phyloP scores from a whole-genome alignment of 2,113 vertebrate genomes.

The Eublepharis macularius region DNA sequence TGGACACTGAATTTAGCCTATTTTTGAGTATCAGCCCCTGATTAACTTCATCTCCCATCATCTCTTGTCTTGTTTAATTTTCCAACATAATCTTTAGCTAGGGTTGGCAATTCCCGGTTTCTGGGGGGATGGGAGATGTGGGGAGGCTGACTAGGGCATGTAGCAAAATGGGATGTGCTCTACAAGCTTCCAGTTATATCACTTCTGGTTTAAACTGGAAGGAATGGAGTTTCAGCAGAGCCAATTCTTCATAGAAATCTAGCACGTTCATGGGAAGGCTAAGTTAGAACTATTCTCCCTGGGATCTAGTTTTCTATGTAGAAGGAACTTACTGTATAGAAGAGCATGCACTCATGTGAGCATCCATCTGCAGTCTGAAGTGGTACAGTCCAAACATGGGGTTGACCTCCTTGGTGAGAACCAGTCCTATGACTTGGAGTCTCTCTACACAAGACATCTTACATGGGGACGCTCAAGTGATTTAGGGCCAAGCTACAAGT shows the following conservation, averaged over 20 bases:
- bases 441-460: no score
- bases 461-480: no score
- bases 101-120: no score
- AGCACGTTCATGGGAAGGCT: background rate
- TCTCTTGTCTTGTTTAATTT: background rate
- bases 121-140: no score
- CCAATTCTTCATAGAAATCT: background rate
- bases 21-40: background rate
- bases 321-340: background rate
- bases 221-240: no score
- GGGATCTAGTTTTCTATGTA: background rate
- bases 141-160: no score
- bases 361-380: background rate
- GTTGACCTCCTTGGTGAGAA: background rate
- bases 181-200: no score
- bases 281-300: background rate
- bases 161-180: no score
- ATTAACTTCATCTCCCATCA: background rate
- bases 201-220: no score
- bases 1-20: background rate
- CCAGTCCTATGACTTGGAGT: constrained; percentile 12
- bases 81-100: no score
- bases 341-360: background rate
- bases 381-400: background rate
- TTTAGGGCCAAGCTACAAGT: no score